Conservation (phyloP, 1,140 invertebrate genomes). For the Brachystomella parvula region DNA sequence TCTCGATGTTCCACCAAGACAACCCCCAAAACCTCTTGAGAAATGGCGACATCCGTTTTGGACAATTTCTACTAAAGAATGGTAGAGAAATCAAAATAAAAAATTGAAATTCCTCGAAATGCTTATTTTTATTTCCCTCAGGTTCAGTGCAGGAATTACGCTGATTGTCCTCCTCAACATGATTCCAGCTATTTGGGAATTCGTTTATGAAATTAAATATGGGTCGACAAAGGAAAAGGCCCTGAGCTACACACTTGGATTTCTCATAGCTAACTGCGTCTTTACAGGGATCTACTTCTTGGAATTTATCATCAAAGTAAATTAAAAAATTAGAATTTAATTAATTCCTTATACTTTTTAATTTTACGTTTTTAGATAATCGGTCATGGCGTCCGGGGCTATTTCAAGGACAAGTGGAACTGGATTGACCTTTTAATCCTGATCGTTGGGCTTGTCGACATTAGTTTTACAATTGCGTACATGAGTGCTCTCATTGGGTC, state of each 20-base stretch:
- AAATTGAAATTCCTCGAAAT: background rate
- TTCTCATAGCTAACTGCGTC: background rate
- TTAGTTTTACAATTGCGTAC: background rate
- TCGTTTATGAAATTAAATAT: background rate
- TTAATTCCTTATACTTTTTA: slow-evolving; percentile 2
- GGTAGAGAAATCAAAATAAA: background rate
- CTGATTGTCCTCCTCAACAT: slow-evolving; percentile 27
- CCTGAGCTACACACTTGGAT: background rate
- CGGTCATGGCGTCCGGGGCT: background rate
- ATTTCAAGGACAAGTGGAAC: slow-evolving; percentile 18
- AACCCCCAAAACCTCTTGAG: slow-evolving; percentile 8
- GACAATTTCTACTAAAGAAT: background rate
- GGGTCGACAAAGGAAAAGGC: background rate
- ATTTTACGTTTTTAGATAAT: slow-evolving; percentile 8
- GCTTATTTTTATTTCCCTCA: slow-evolving; percentile 12
- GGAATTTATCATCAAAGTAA: slow-evolving; percentile 24
- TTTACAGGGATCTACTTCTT: slow-evolving; percentile 24
- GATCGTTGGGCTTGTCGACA: slow-evolving; percentile 13
- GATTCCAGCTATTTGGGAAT: slow-evolving; percentile 25
- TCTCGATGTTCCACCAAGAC: background rate
- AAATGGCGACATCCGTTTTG: background rate
- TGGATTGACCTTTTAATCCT: slow-evolving; percentile 14
- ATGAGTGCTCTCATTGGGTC: background rate
- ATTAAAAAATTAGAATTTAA: background rate
- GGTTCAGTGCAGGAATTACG: slow-evolving; percentile 30